These are phyloP conservation scores for Amaurobius ferox DNA, from an alignment of 2,888 invertebrate genomes.

Conservation along the genomic window DNA sequence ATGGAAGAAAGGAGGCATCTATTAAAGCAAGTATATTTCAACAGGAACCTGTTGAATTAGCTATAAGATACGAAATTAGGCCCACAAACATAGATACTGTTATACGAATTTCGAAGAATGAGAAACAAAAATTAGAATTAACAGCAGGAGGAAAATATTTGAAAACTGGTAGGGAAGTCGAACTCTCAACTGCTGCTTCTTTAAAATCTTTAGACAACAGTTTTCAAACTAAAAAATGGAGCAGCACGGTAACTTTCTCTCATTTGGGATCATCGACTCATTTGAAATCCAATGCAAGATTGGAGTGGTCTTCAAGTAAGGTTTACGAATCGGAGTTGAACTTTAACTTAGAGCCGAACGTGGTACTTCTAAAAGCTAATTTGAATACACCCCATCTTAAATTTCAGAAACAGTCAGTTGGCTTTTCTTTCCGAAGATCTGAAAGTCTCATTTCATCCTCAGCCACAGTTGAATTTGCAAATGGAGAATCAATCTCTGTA, in stretches of 20 bases:
- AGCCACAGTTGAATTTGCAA: not conserved
- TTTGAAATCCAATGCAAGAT: slow-evolving; percentile 15
- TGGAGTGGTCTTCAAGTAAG: slow-evolving; percentile 18
- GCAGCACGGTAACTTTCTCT: not conserved
- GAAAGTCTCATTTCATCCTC: not conserved
- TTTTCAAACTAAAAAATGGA: slow-evolving; percentile 38
- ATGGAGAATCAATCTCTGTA: slow-evolving; percentile 41
- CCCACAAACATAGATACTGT: not conserved
- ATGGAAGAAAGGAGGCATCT: slow-evolving; percentile 23
- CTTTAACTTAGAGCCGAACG: slow-evolving; percentile 29
- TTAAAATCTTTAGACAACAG: slow-evolving; percentile 36
- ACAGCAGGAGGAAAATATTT: not conserved
- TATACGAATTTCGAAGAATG: slow-evolving; percentile 1
- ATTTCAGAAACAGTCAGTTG: slow-evolving; percentile 28
- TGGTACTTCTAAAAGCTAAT: slow-evolving; percentile 24
- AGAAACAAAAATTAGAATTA: slow-evolving; percentile 18
- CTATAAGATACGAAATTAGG: slow-evolving; percentile 1
- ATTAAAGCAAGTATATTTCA: slow-evolving; percentile 27
- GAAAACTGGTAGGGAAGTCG: not conserved
- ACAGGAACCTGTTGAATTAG: slow-evolving; percentile 15
- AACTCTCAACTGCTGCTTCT: slow-evolving; percentile 8
- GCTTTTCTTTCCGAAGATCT: slow-evolving; percentile 15
- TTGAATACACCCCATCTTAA: slow-evolving; percentile 31
- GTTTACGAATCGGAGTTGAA: slow-evolving; percentile 35
- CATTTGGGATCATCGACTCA: not conserved